Base-by-base conservation (phyloP, 2,888 invertebrate genomes). In the Trachelus iudaicus region DNA sequence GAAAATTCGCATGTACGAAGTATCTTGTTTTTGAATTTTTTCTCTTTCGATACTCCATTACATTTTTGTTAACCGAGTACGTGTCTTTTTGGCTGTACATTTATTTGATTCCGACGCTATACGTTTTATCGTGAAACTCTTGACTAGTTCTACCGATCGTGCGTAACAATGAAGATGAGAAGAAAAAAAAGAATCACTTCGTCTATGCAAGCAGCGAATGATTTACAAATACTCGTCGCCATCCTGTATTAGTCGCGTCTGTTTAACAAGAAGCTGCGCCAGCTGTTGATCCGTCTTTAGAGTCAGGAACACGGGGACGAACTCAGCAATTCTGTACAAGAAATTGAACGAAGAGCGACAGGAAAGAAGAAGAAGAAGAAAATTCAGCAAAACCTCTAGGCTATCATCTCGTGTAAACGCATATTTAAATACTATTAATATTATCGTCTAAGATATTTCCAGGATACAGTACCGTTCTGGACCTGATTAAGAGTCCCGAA, bases 381-480 rank as follows among this genome's bases (percentile, higher is more conserved):
- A 78, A 75, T 77, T 56, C 77, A 79, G 76, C 73, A 81, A 76
- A 77, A 80, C 81, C 77, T 76, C 73, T 81, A 82, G 81, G 81
- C 81, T 88, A 87, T 88, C 84, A 87, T 89, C 86, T 86, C 86
- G 85, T 87, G 84, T 86, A 85, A 85, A 87, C 86, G 85, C 87
- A 88, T 87, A 89, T 88, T 89, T 83, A 86, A 86, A 86, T 83
- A 85, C 83, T 86, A 87, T 87, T 86, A 86, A 87, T 77, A 75
- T 69, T 75, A 84, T 87, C 84, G 86, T 89, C 86, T 88, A 88
- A 88, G 87, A 87, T 88, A 85, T 84, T 85, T 89, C 88, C 89
- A 87, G 88, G 85, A 85, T 83, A 88, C 84, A 86, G 85, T 87
- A 85, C 84, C 86, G 86, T 86, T 87, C 87, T 89, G 87, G 83